These are phyloP conservation scores for Acholoe squamosa DNA, from an alignment of 2,888 invertebrate genomes.

Conservation along the genomic window DNA sequence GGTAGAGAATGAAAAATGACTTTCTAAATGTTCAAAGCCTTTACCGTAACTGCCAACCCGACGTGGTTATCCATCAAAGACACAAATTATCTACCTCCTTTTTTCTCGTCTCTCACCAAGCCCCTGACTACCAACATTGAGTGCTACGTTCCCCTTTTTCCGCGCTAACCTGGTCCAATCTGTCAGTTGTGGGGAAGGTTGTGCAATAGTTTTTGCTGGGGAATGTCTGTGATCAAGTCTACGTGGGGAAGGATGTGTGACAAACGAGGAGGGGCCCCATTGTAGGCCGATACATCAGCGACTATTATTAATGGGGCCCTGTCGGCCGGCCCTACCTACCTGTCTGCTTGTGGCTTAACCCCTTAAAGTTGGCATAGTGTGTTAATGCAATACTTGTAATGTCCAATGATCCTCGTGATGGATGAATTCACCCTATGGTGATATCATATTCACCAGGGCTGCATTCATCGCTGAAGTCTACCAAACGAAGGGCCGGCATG, in stretches of 20 bases:
- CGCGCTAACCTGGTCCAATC: not conserved
- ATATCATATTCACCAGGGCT: too few relatives aligned
- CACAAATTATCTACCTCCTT: constrained; percentile 34
- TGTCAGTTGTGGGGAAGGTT: not conserved
- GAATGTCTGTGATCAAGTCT: constrained; percentile 50
- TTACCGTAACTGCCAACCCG: constrained; percentile 25
- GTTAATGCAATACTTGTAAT: too few relatives aligned
- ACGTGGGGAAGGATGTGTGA: constrained; percentile 49
- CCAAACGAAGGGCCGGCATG: too few relatives aligned
- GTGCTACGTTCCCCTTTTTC: not conserved
- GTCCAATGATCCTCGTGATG: too few relatives aligned
- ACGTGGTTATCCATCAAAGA: constrained; percentile 46
- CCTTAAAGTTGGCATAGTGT: too few relatives aligned
- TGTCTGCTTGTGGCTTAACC: too few relatives aligned
- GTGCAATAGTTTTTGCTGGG: constrained; percentile 44
- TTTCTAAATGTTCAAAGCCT: constrained; percentile 54
- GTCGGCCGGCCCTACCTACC: constrained; percentile 9
- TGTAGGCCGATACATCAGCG: constrained; percentile 29
- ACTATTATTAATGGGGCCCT: constrained; percentile 28
- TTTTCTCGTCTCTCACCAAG: not conserved
- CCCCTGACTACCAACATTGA: not conserved
- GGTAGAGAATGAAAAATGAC: constrained; percentile 47
- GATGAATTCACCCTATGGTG: too few relatives aligned
- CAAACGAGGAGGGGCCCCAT: constrained; percentile 44
- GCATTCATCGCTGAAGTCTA: too few relatives aligned